Percentiles rank a stretch among this genome's conserved stretches.
These are phyloP conservation scores for Tachystola acroxantha DNA, from an alignment of 2,888 invertebrate species.

Conservation along the genomic window DNA sequence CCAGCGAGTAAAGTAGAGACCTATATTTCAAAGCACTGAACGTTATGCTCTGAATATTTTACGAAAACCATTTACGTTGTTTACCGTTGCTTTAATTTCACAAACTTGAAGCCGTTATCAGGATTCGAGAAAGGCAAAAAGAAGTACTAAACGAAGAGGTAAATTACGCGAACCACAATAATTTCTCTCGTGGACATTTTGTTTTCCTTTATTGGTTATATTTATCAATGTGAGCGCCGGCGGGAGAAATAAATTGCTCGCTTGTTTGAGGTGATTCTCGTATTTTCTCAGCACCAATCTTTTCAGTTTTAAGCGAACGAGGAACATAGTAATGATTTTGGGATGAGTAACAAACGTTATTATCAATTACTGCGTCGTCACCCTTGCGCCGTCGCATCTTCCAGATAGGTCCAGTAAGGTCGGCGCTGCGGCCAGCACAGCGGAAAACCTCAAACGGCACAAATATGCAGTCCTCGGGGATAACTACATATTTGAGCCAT, in stretches of 20 bases:
- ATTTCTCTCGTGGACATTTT: conserved; percentile 62
- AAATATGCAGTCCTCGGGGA: too few relatives aligned
- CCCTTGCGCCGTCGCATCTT: too few relatives aligned
- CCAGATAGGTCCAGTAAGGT: too few relatives aligned
- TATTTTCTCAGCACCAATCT: conserved; percentile 25
- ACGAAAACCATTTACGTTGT: conserved; percentile 3
- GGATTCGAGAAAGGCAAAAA: conserved; percentile 1
- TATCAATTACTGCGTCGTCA: too few relatives aligned
- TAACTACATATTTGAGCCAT: too few relatives aligned
- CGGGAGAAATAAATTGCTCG: conserved; percentile 52
- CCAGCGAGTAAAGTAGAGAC: too few relatives aligned
- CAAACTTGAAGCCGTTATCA: conserved; percentile 5
- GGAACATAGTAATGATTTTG: too few relatives aligned
- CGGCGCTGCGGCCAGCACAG: too few relatives aligned
- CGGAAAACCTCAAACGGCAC: too few relatives aligned
- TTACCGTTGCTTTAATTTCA: conserved; percentile 4
- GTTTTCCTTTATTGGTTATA: conserved; percentile 66
- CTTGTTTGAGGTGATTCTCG: conserved; percentile 43
- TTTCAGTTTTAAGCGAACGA: background rate
- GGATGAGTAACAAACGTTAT: too few relatives aligned
- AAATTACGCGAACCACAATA: conserved; percentile 49
- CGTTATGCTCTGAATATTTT: background rate
- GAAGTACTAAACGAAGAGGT: conserved; percentile 20
- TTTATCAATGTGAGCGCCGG: conserved; percentile 57
- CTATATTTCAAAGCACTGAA: background rate